Conservation (phyloP, 2,113 vertebrate genomes). For the Pycnonotus jocosus region DNA sequence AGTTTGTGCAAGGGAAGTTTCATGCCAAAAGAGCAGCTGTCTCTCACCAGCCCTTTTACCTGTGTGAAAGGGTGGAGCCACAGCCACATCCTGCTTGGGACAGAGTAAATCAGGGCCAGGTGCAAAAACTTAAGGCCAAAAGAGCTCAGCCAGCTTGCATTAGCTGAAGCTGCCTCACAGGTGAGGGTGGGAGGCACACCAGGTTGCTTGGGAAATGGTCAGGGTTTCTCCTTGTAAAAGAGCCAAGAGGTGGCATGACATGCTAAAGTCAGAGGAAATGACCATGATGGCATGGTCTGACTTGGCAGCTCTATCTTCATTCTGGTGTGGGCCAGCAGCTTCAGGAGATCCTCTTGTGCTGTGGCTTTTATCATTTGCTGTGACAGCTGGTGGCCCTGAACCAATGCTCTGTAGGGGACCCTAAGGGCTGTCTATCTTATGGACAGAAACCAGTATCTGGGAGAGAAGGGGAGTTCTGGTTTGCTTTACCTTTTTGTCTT, state of each 20-base stretch:
- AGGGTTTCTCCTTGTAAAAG: not conserved
- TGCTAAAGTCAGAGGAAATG: not conserved
- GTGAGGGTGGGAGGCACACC: not conserved
- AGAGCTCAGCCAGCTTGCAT: not conserved
- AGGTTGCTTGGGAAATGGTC: not conserved
- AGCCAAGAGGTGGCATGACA: not conserved
- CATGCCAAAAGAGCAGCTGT: rapidly evolving
- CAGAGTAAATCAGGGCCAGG: not conserved
- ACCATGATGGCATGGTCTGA: not conserved
- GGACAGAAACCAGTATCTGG: not conserved
- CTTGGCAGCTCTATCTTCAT: not conserved
- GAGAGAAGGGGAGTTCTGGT: not conserved
- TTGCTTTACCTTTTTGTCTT: not conserved
- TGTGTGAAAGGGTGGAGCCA: not conserved
- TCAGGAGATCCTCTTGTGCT: not conserved
- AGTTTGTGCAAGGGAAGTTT: rapidly evolving
- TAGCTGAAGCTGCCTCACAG: not conserved
- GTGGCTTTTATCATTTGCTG: not conserved
- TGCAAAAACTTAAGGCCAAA: not conserved
- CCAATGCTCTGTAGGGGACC: not conserved
- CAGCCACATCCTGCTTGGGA: not conserved
- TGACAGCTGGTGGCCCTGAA: not conserved
- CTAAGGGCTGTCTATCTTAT: not conserved
- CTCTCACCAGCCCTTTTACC: not conserved
- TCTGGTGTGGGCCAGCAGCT: not conserved